Evolutionary conservation across 2,113 vertebrate genomes (phyloP).

Genomic region (Ahaetulla prasina): DNA sequence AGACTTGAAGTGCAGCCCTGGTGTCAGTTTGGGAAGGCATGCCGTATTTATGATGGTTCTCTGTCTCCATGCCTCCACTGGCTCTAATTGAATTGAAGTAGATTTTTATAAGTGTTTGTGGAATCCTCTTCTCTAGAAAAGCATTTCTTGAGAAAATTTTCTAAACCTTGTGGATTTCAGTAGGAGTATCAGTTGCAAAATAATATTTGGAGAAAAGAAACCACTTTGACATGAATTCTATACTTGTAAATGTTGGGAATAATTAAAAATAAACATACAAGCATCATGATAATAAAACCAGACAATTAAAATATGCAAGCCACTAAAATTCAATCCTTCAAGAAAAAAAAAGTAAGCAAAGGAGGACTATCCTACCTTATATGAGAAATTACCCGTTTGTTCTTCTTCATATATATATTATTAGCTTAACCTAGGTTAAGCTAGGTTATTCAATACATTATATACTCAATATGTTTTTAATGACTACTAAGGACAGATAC

Average conservation of each 20-base stretch:
- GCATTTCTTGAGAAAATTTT: not conserved
- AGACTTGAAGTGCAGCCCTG: conserved; percentile 36
- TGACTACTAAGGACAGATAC: not conserved
- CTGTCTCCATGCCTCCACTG: not conserved
- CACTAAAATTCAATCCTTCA: not conserved
- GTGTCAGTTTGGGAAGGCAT: conserved; percentile 14
- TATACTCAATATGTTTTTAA: not conserved
- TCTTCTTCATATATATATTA: not conserved
- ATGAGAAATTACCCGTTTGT: not conserved
- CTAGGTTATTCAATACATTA: not conserved
- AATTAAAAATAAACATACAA: not conserved
- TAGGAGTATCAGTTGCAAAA: not conserved
- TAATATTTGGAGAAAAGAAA: not conserved
- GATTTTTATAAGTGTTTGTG: not conserved
- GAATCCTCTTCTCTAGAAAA: not conserved
- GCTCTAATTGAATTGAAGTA: not conserved
- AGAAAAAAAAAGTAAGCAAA: not conserved
- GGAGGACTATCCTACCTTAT: not conserved
- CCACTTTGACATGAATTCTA: not conserved
- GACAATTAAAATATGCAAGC: not conserved
- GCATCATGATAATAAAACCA: not conserved
- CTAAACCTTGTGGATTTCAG: not conserved
- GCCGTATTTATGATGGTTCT: conserved; percentile 42
- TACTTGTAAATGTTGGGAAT: not conserved
- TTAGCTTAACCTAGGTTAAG: not conserved